Evolutionary conservation across 1,140 invertebrate genomes (phyloP), one percentile per base, ranked within the genome.

Genomic region (Lepidurus apus): DNA sequence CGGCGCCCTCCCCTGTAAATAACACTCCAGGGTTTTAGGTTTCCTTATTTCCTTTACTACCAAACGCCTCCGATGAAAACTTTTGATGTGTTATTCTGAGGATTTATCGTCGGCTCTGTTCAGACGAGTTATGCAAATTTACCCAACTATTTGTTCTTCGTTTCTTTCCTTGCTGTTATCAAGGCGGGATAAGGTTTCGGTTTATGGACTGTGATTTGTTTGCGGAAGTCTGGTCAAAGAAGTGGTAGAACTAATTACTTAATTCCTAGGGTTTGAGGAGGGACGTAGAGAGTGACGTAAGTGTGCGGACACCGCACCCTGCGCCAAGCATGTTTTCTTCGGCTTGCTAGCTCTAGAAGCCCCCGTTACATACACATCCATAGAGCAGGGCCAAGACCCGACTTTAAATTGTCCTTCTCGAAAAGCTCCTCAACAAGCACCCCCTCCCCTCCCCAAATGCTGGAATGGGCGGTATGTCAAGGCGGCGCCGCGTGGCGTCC

Each of bases 241-340:
- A 26, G n/a, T 45, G n/a, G 76, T 77, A 43, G 43, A 11, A 42
- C 24, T 77, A 45, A 77, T 77, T 65, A 45, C 34, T 45, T 44
- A 34, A 65, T 45, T 34, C 76, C 24, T 53, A 34, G 13, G 42
- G 76, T 26, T 42, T 53, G 44, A 45, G 76, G 42, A 43, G 74
- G 43, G 76, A 47, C 45, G 76, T 53, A 42, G 43, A 73, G 17
- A 47, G 74, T 43, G 45, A 75, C 75, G 75, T 65, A 65, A 65
- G 53, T 4, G 53, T 65, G 53, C 53, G 21, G 53, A 65, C 17
- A 65, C 53, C 53, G 53, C 53, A 65, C 53, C 53, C 53, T 65
- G 53, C 53, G 53, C 53, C 53, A 65, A 65, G 53, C n/a, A 0
- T 65, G 53, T 65, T 65, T 65, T 65, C 9, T 65, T 11, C 53